These are phyloP conservation scores for Nysson spinosus DNA, from an alignment of 2,888 invertebrate genomes.

Conservation along the genomic window DNA sequence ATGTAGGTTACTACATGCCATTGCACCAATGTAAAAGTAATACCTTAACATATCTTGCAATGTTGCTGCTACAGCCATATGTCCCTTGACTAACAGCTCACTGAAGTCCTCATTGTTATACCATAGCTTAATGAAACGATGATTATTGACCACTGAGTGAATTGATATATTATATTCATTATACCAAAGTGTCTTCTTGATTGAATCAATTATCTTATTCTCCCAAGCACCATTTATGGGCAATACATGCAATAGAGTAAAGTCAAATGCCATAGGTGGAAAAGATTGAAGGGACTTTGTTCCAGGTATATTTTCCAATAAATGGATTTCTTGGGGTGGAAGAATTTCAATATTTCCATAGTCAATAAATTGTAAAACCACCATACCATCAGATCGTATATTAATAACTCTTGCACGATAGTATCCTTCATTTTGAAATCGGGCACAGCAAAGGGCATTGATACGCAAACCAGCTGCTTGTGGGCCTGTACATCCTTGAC, in stretches of 20 bases:
- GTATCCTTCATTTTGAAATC: constrained; percentile 83
- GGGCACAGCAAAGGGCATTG: constrained; percentile 82
- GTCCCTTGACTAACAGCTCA: constrained; percentile 55
- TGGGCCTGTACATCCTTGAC: constrained; percentile 69
- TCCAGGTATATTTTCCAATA: constrained; percentile 79
- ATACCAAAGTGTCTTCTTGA: constrained; percentile 76
- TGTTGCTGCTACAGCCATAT: constrained; percentile 59
- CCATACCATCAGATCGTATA: constrained; percentile 78
- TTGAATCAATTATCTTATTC: constrained; percentile 75
- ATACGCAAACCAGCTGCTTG: constrained; percentile 71
- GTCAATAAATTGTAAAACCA: constrained; percentile 84
- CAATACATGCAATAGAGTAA: constrained; percentile 81
- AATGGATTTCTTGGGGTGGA: constrained; percentile 80
- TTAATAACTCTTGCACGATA: constrained; percentile 82
- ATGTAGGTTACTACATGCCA: neutral
- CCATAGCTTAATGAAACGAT: constrained; percentile 61
- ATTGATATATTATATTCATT: constrained; percentile 73
- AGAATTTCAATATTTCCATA: constrained; percentile 83
- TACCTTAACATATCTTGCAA: constrained; percentile 63
- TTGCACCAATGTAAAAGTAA: constrained; percentile 2
- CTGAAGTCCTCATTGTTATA: constrained; percentile 61
- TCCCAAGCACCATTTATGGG: constrained; percentile 80
- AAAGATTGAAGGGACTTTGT: constrained; percentile 74
- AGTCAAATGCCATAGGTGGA: constrained; percentile 81
- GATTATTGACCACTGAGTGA: constrained; percentile 34